Base-by-base conservation (phyloP, 1,140 invertebrate species). In the Akabosia matsudoensis region DNA sequence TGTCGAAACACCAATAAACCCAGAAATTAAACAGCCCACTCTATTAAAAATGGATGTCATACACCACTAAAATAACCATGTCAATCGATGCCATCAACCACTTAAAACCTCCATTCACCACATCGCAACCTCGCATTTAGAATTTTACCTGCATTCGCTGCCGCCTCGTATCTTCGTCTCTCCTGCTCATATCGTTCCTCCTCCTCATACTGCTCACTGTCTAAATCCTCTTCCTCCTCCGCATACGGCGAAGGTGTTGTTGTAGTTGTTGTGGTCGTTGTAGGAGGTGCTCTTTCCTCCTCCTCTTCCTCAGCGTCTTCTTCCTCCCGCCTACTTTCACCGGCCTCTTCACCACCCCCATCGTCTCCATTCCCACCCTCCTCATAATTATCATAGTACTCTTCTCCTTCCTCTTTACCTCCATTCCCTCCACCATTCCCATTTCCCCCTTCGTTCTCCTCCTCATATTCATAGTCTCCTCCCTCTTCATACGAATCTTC, bases 401-500 rank as follows among this genome's bases (percentile, higher is more conserved):
- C 71, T 72, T 37, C 73, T 74, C 45, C 73, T 7, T 74, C 74
- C 28, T 26, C 26, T 28, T 45, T 30, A 33, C 33, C 56, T 24
- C 28, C 28, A 7, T 67, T 67, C 54, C 2, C 22, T 56, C 10
- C 54, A 4, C 10, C 54, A 22, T 22, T 22, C 31, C 61, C 61
- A 4, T 22, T 22, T 10, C 61, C 61, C 10, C 30, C 61, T 1
- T 22, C 61, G 10, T 31, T 56, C 30, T 79, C 80, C 30, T 81
- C 75, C 52, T 81, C 79, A 51, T 80, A 80, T 34, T 80, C 80
- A 73, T 79, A 78, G 7, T 80, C 79, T 1, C 70, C 77, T 1
- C 33, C 74, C 7, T 80, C 79, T 52, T 80, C 79, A 52, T 81
- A 81, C 1, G 80, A 81, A 51, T 75, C 78, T 37, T 81, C 78